phyloP scores from a whole-genome alignment of 2,113 vertebrate species.

The Pontoporia blainvillei region DNA sequence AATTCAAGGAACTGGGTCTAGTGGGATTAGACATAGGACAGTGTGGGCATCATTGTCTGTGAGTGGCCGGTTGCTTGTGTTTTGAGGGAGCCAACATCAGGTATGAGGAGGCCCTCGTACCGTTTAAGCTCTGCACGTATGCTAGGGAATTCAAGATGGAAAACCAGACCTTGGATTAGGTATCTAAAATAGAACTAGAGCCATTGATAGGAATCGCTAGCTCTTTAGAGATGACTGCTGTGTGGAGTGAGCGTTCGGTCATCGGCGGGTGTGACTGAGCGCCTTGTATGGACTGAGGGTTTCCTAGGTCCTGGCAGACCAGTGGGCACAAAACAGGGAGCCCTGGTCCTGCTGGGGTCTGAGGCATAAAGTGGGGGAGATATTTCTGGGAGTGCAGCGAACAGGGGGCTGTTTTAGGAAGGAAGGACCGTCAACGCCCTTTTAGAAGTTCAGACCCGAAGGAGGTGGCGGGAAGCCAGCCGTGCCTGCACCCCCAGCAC shows the following conservation, averaged over 20 bases:
- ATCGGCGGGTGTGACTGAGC: not conserved
- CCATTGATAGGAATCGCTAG: not conserved
- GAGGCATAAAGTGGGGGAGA: not conserved
- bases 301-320: not conserved
- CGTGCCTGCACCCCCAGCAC: not conserved
- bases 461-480: not conserved
- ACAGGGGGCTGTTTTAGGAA: not conserved
- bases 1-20: not conserved
- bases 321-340: not conserved
- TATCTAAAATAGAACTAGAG: not conserved
- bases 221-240: not conserved
- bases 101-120: not conserved
- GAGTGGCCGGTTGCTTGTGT: not conserved
- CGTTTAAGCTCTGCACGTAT: not conserved
- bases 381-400: not conserved
- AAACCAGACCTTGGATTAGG: not conserved
- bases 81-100: not conserved
- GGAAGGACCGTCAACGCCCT: not conserved
- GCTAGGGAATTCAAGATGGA: not conserved
- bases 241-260: not conserved
- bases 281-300: not conserved
- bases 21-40: not conserved
- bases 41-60: rapidly evolving
- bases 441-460: not conserved
- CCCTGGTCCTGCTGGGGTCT: not conserved